These are phyloP conservation scores for Formica exsecta DNA, from an alignment of 1,140 invertebrate species.

Conservation along the genomic window DNA sequence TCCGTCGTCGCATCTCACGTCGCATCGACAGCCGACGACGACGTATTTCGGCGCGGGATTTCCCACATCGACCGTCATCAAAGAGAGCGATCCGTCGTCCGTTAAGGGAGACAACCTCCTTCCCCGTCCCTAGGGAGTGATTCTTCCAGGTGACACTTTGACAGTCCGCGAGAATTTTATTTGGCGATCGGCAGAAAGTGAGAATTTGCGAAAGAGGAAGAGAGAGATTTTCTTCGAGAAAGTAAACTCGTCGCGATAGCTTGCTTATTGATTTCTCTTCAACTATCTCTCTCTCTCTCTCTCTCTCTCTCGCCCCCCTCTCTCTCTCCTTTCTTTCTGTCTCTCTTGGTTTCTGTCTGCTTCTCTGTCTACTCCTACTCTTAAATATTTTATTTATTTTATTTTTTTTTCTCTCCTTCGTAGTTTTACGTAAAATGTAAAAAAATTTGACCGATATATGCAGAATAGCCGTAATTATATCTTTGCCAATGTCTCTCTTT, in stretches of 20 bases:
- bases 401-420: background rate
- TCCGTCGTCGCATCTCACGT: constrained; percentile 46
- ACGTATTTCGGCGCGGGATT: constrained; percentile 14
- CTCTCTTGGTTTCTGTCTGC: background rate
- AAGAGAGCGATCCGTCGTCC: constrained; percentile 30
- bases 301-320: background rate
- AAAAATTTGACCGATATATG: too few relatives aligned
- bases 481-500: too few relatives aligned
- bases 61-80: constrained; percentile 25
- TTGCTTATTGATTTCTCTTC: constrained; percentile 39
- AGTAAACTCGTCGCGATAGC: constrained; percentile 61
- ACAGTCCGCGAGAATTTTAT: background rate
- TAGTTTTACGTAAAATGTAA: background rate
- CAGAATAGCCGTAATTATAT: background rate
- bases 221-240: constrained; percentile 46
- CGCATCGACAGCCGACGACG: constrained; percentile 35
- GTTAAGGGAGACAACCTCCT: constrained; percentile 42
- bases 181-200: background rate
- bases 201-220: constrained; percentile 23
- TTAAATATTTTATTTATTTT: background rate
- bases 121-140: constrained; percentile 53
- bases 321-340: too few relatives aligned
- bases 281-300: constrained; percentile 39
- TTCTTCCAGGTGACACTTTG: constrained; percentile 43
- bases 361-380: constrained; percentile 14